phyloP scores from a whole-genome alignment of 2,113 vertebrate genomes.

The Zosterops japonicus region DNA sequence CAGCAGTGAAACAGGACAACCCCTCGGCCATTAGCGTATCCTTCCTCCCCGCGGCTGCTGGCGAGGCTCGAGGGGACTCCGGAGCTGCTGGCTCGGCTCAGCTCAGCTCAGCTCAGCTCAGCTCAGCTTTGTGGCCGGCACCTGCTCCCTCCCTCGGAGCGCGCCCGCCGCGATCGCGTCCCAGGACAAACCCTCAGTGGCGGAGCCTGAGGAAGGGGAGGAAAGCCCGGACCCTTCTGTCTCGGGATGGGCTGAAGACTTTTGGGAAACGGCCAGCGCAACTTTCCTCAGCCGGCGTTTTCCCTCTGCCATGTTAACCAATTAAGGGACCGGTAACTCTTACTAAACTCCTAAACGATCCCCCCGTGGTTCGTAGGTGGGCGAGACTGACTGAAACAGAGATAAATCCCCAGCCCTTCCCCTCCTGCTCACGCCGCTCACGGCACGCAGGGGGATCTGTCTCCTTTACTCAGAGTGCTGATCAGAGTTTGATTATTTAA shows the following conservation, averaged over 20 bases:
- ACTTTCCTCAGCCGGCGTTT: background rate
- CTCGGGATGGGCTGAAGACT: background rate
- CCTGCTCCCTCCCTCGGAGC: background rate
- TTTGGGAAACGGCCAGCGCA: background rate
- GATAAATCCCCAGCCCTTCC: background rate
- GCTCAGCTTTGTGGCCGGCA: background rate
- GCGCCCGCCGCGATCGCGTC: too few species aligned
- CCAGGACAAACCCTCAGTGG: background rate
- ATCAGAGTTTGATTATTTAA: conserved; percentile 25
- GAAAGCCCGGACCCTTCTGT: background rate
- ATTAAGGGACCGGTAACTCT: background rate
- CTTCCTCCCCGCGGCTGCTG: background rate
- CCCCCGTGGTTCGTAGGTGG: background rate
- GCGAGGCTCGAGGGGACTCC: background rate
- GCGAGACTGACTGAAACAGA: background rate
- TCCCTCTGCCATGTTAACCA: background rate
- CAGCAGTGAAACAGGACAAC: background rate
- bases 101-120: background rate
- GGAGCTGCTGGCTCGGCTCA: background rate
- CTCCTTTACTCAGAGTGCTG: conserved; percentile 15
- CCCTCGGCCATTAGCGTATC: background rate
- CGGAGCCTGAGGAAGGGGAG: background rate
- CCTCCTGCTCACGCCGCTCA: background rate
- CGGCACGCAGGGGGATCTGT: background rate
- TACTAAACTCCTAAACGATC: background rate